These are phyloP conservation scores for Antheraea mylitta DNA, from an alignment of 1,140 invertebrate species.

Conservation along the genomic window DNA sequence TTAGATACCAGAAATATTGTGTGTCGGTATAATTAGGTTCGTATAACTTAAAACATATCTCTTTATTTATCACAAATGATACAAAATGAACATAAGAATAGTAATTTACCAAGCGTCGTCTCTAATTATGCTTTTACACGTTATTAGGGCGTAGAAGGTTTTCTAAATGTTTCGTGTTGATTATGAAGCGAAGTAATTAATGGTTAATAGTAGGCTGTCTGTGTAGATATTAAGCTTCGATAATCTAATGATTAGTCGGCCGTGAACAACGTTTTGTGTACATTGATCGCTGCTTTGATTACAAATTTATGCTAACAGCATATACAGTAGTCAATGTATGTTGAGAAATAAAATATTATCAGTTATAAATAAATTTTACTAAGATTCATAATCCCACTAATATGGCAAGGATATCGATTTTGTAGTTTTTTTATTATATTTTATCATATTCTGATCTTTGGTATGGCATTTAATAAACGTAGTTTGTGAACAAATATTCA, in stretches of 20 bases:
- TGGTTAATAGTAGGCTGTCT: constrained; percentile 21
- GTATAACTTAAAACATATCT: too few relatives aligned
- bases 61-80: too few relatives aligned
- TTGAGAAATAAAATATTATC: not conserved
- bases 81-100: not conserved
- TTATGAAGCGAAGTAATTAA: constrained; percentile 44
- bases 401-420: not conserved
- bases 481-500: too few relatives aligned
- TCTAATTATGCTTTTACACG: constrained; percentile 35
- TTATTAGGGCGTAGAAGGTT: constrained; percentile 39
- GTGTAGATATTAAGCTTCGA: not conserved
- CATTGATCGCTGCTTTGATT: not conserved
- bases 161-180: constrained; percentile 41
- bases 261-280: not conserved
- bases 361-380: not conserved
- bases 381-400: not conserved
- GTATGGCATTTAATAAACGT: not conserved
- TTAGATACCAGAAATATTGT: too few relatives aligned
- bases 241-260: not conserved
- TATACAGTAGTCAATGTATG: not conserved
- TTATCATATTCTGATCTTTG: not conserved
- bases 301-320: not conserved
- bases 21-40: too few relatives aligned
- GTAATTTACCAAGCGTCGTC: constrained; percentile 21
- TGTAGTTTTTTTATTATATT: not conserved